Base-by-base conservation (phyloP, 2,888 invertebrate species). In the Tenthredo scrophulariae region DNA sequence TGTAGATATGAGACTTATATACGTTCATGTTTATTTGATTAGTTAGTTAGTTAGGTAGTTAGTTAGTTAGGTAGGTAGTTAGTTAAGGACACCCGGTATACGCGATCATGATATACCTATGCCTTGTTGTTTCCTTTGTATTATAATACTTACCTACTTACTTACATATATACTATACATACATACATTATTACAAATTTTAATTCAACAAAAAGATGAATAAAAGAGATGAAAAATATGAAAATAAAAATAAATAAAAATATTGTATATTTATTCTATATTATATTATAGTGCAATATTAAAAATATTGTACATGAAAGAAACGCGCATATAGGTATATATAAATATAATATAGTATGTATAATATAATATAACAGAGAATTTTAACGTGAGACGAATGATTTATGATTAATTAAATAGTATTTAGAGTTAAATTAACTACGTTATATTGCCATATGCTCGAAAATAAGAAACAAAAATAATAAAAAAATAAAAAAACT, bases 31-130 rank as follows among this genome's bases (percentile, higher is more conserved):
- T 26, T 15, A 26, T 62, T 70, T 37, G 7, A 37, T 37, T 70
- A 70, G 13, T 22, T 10, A 58, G 9, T 58, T 22, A 9, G n/a
- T 43, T 43, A 13, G 13, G 7, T 40, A 40, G 40, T 40, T 40
- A 10, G 40, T 40, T 40, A 18, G 40, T 26, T 75, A 13, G 22
- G 22, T 40, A 74, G 15, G 18, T 77, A 13, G 29, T 54, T 79
- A 79, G 79, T 79, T 79, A 50, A 79, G 79, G 79, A 79, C 65
- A 82, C 62, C 82, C 82, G 65, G 65, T 82, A 82, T 82, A 82
- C 37, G 43, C 65, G 40, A 82, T 82, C 46, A 50, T 50, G 13
- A 26, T 46, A 40, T 46, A 75, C 15, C 65, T 82, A 65, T 43
- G 22, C 79, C 79, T 58, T 22, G 37, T 54, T 58, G 26, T 82